Evolutionary conservation across 2,113 vertebrate genomes (phyloP), one percentile per base, ranked within the genome.

Genomic region (Eudyptes chrysolophus): DNA sequence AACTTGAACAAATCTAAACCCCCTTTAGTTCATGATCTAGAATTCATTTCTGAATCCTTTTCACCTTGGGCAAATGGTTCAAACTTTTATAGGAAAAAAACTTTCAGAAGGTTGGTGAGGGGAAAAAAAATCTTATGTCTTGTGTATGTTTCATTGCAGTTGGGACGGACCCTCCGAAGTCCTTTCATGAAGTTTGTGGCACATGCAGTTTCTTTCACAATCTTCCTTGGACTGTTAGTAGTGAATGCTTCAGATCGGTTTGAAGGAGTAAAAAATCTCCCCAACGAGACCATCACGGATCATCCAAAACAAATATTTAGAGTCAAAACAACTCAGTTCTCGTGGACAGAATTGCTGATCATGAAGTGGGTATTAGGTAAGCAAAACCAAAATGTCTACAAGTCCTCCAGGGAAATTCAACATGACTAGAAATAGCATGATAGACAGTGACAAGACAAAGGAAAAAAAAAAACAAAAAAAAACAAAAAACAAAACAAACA

Each of bases 171-270:
- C 87, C 98, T 99, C 34, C 98, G 99, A 81, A 99, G 99, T 71
- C 99, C 99, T 62, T 99, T 99, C 95, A 99, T 99, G 99, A 99
- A 99, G 98, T 99, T 99, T 92, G 99, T 99, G 89, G 99, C 99
- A 57, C 99, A 99, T 11, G 99, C 99, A 2, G 99, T 99, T 87
- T 99, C 99, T 87, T 99, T 99, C 97, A 99, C 99, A 68, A 99
- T 99, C 97, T 99, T 99, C 95, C 97, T 99, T 87, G 99, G 99
- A 76, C 97, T 99, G 62, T 98, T 99, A 86, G 98, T 99, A 7
- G 93, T 99, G 96, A 99, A 99, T 2, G 99, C 99, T 21, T 99
- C 99, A 0, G 99, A 99, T 87, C 99, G 99, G 21, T 99, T 99
- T 40, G 99, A 99, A 93, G 99, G 99, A 2, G 99, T 99, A 27